These are phyloP conservation scores for Eupeodes corollae DNA, from an alignment of 1,140 invertebrate species.

Conservation along the genomic window DNA sequence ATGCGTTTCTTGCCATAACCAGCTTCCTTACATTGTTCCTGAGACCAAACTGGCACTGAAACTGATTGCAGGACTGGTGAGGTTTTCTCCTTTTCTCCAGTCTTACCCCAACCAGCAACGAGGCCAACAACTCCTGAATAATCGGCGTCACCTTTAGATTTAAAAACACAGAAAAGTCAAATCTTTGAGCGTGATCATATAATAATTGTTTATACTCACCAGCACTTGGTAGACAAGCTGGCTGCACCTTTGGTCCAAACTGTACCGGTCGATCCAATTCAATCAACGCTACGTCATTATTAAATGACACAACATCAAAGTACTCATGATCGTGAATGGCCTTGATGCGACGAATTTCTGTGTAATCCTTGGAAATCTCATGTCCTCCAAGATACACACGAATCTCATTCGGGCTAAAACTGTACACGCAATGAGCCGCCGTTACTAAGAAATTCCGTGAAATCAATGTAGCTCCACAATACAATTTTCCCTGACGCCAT, in stretches of 20 bases:
- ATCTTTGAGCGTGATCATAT: background rate
- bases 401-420: slow-evolving; percentile 30
- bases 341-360: slow-evolving; percentile 30
- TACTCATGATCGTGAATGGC: slow-evolving; percentile 46
- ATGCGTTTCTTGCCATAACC: slow-evolving; percentile 45
- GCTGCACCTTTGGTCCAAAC: slow-evolving; percentile 47
- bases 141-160: slow-evolving; percentile 24
- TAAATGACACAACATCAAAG: slow-evolving; percentile 53
- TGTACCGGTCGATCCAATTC: slow-evolving; percentile 50
- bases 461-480: slow-evolving; percentile 58
- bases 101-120: slow-evolving; percentile 66
- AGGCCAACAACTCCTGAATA: slow-evolving; percentile 52
- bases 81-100: slow-evolving; percentile 48
- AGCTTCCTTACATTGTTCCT: slow-evolving; percentile 42
- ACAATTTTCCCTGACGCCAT: slow-evolving; percentile 52
- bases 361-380: slow-evolving; percentile 6
- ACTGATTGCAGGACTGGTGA: slow-evolving; percentile 50
- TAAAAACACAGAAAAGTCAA: background rate
- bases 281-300: slow-evolving; percentile 68
- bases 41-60: slow-evolving; percentile 46
- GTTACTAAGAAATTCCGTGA: slow-evolving; percentile 45
- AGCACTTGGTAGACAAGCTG: slow-evolving; percentile 53
- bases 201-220: background rate
- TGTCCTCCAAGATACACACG: slow-evolving; percentile 7
- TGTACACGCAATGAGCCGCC: slow-evolving; percentile 49